A percentile compares a stretch with the other conserved stretches of the same genome.
Evolutionary conservation across 2,888 invertebrate species (phyloP).

Genomic region (Biston betularia): DNA sequence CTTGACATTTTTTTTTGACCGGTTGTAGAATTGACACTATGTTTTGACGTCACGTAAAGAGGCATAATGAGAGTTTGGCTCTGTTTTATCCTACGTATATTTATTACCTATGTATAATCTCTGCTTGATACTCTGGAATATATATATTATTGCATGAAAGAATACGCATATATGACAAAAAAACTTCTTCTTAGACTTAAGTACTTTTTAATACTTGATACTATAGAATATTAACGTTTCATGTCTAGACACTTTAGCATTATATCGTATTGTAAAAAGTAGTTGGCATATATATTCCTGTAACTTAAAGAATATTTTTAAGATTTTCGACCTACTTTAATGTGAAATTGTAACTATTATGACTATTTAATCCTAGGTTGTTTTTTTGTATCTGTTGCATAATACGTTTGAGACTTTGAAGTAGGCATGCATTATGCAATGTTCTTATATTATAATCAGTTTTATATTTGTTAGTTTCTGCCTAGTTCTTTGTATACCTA

Average conservation of each 20-base stretch:
- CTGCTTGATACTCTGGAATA: too few species aligned
- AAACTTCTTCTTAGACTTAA: too few species aligned
- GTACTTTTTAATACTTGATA: too few species aligned
- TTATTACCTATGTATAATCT: too few species aligned
- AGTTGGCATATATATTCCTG: not conserved
- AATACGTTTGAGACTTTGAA: not conserved
- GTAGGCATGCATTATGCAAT: not conserved
- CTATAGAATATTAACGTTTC: not conserved
- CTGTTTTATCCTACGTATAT: too few species aligned
- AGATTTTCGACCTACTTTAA: conserved; percentile 10
- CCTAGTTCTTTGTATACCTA: conserved; percentile 6
- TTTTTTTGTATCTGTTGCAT: too few species aligned
- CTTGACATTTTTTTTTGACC: too few species aligned
- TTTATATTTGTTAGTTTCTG: conserved; percentile 3
- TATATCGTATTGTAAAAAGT: conserved; percentile 7
- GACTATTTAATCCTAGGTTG: not conserved
- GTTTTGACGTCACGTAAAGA: too few species aligned
- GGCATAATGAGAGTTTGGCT: too few species aligned
- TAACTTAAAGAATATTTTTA: not conserved
- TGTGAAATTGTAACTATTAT: not conserved
- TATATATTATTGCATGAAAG: too few species aligned
- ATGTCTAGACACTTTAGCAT: not conserved
- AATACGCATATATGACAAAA: too few species aligned
- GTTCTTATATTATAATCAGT: not conserved
- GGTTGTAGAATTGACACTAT: too few species aligned